phyloP scores from a whole-genome alignment of 2,113 vertebrate genomes.

The Edolisoma coerulescens region DNA sequence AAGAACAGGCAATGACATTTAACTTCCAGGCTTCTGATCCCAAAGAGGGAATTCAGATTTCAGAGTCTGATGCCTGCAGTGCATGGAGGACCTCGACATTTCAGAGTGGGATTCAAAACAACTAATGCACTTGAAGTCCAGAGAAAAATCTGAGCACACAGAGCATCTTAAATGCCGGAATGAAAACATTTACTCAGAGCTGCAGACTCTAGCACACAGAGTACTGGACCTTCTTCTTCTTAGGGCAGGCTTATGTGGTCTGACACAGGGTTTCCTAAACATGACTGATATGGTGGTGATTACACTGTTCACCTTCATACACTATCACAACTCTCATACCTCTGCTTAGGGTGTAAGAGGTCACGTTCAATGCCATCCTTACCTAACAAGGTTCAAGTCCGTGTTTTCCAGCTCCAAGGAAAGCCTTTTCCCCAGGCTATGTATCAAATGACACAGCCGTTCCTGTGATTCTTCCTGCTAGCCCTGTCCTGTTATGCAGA shows the following conservation, averaged over 20 bases:
- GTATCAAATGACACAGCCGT: not conserved
- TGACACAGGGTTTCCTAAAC: not conserved
- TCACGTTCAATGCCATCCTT: not conserved
- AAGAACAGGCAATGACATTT: not conserved
- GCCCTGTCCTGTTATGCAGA: not conserved
- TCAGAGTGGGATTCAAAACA: not conserved
- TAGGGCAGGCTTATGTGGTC: not conserved
- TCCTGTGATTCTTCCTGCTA: not conserved
- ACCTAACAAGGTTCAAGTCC: not conserved
- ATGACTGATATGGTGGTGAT: not conserved
- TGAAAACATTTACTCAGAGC: not conserved
- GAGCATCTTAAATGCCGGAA: not conserved
- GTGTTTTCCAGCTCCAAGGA: not conserved
- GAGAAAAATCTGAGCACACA: not conserved
- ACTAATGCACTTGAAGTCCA: not conserved
- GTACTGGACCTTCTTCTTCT: not conserved
- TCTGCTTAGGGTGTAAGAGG: not conserved
- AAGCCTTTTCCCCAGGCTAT: not conserved
- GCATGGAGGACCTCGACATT: not conserved
- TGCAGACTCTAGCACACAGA: not conserved
- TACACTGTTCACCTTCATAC: not conserved
- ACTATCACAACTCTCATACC: not conserved
- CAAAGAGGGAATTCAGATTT: not conserved
- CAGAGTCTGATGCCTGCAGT: not conserved
- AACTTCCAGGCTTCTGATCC: not conserved